Conservation (phyloP, 1,140 invertebrate species). For the Diabrotica virgifera region DNA sequence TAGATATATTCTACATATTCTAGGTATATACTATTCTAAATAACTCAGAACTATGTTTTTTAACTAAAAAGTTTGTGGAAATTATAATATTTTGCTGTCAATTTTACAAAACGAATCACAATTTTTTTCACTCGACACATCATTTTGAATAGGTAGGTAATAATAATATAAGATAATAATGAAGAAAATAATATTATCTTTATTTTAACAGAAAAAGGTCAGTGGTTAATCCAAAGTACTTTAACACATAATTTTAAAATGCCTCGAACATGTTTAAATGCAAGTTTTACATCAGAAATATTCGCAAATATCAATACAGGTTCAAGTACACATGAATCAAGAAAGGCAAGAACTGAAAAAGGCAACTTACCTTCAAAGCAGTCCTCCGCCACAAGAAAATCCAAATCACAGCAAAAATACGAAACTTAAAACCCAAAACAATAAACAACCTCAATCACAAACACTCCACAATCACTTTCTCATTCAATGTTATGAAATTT, state of each 20-base stretch:
- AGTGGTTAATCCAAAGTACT: no score
- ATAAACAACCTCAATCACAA: background rate
- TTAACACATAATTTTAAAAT: no score
- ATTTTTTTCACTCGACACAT: no score
- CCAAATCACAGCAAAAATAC: background rate
- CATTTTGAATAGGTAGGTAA: background rate
- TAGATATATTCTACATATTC: no score
- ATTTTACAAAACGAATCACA: no score
- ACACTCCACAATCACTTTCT: background rate
- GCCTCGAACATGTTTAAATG: no score
- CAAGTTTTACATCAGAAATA: no score
- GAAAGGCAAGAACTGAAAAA: background rate
- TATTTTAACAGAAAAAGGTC: no score
- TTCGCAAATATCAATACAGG: no score
- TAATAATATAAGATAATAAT: background rate
- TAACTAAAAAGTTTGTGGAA: no score
- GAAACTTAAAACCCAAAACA: slow-evolving; percentile 5
- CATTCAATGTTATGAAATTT: background rate
- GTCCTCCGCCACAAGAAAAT: background rate
- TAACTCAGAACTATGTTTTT: background rate
- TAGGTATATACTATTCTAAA: no score
- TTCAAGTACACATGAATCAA: background rate
- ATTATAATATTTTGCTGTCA: background rate
- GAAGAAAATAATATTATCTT: no score
- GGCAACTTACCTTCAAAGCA: background rate